phyloP scores from a whole-genome alignment of 2,888 invertebrate species.

The Morpho deidamia region DNA sequence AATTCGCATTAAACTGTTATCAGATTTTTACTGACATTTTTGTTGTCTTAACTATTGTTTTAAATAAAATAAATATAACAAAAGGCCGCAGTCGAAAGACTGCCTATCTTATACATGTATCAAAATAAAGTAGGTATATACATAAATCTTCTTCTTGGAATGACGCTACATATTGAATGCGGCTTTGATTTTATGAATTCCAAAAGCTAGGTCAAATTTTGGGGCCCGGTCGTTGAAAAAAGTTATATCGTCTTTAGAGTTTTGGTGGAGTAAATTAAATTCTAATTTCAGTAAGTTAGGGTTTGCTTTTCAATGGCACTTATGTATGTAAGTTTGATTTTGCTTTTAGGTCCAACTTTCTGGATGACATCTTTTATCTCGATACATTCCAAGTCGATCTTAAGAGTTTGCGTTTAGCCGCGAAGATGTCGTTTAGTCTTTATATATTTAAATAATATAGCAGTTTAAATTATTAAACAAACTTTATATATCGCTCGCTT shows the following conservation, averaged over 20 bases:
- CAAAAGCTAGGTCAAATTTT: constrained; percentile 70
- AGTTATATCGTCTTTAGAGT: constrained; percentile 30
- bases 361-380: constrained; percentile 76
- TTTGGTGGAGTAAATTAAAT: constrained; percentile 33
- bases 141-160: constrained; percentile 47
- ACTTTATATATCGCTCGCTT: no score
- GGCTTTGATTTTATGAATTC: constrained; percentile 72
- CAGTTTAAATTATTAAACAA: no score
- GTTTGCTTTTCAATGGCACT: constrained; percentile 32
- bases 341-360: constrained; percentile 58
- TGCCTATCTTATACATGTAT: no score
- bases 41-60: no score
- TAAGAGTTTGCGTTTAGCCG: constrained; percentile 50
- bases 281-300: constrained; percentile 37
- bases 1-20: no score
- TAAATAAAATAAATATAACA: no score
- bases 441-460: constrained; percentile 1
- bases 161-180: constrained; percentile 48
- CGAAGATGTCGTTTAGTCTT: constrained; percentile 23
- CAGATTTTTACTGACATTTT: no score
- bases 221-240: constrained; percentile 53
- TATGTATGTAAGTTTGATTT: constrained; percentile 36
- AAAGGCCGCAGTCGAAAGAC: no score
- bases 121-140: no score
- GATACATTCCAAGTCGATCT: constrained; percentile 67